Evolutionary conservation across 2,888 invertebrate genomes (phyloP), one percentile per base, ranked within the genome.

Genomic region (Rhyacophila evoluta): DNA sequence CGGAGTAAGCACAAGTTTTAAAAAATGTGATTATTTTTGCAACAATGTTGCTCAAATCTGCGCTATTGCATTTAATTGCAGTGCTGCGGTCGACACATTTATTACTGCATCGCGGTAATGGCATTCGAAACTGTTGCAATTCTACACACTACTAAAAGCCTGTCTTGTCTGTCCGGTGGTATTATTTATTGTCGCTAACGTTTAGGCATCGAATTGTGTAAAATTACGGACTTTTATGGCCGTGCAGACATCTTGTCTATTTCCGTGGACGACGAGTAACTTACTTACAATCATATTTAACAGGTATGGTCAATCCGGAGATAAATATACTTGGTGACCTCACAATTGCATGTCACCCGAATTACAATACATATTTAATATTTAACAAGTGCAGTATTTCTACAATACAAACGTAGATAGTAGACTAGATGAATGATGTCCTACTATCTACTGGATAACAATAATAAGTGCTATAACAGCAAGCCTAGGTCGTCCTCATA

Each of bases 21-120:
- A n/a, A n/a, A n/a, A n/a, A n/a, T n/a, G n/a, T n/a, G n/a, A n/a
- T n/a, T n/a, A n/a, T 12, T 8, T 25, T 3, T 12, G 38, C 81
- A 77, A 79, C 81, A 77, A n/a, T 41, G 81, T 81, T 81, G 81
- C 81, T 37, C 39, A 75, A 74, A 79, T 81, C 77, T 68, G 79
- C 74, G 75, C 28, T 67, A 19, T 2, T 55, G 78, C 79, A 41
- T 81, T 81, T 81, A 81, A 81, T 81, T 81, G 79, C 79, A 75
- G 55, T 73, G 67, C 74, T 81, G 81, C 79, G 81, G 81, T 81
- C 70, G 78, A n/a, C n/a, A 73, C 39, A 74, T 81, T 81, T 81
- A 81, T 81, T 79, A 74, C 77, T 79, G 79, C 77, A 74, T 74
- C 77, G 78, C 76, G 75, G 79, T 81, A 78, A 79, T 79, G 70